Base-by-base conservation (phyloP, 64 coral and sea anemone genomes). In the Catalaphyllia jardinei region DNA sequence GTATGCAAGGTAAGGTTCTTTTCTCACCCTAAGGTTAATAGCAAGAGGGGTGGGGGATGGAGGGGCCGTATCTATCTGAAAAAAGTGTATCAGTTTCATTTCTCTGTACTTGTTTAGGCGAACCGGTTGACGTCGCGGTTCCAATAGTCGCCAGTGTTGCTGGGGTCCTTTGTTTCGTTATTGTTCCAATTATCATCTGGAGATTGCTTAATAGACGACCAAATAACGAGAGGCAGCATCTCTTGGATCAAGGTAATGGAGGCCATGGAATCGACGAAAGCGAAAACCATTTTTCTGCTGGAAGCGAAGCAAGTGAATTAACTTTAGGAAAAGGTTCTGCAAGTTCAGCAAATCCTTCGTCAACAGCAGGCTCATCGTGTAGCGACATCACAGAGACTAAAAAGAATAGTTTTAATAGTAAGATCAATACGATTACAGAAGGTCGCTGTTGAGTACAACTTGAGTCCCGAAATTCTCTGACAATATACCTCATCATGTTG, bases 271-370 rank as follows among this genome's bases (percentile, higher is more conserved):
- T 27, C 52, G 60, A 88, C 10, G 62, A 52, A 39, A 93, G 18
- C 4, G 67, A 25, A 51, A 80, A 88, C n/a, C 49, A 76, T 14
- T 77, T 88, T 6, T 93, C 91, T 14, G 24, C 20, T 69, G 4
- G 20, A 69, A 69, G 65, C 24, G 65, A 69, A 69, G 22, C 20
- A 24, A 69, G 65, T 69, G 65, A 69, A 69, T 27, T 27, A 24
- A n/a, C 65, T 10, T 69, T 22, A 3, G 65, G 65, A 69, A 69
- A n/a, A 7, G 5, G 22, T 8, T 69, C 65, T 24, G 22, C 65
- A 25, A 69, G 65, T 69, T 69, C 9, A 69, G 10, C 65, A 4
- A 69, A 69, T 4, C 65, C 65, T 11, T n/a, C 65, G 20, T 69
- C n/a, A 69, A n/a, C 62, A 24, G 1, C 8, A 24, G 22, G 9